Conservation (phyloP, 2,888 invertebrate species). For the Palloptera scutellata region DNA sequence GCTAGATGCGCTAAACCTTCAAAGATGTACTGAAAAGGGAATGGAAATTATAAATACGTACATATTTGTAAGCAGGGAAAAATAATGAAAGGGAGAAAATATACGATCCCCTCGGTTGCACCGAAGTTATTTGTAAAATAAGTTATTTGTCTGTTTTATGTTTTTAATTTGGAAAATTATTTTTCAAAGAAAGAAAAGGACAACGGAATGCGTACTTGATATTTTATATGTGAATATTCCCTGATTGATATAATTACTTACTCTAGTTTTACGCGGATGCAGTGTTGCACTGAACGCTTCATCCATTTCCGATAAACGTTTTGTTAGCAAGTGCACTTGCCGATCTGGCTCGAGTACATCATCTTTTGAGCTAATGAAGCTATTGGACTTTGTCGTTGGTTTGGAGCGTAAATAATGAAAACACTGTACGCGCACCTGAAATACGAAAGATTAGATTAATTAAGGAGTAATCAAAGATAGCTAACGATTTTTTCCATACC, state of each 20-base stretch:
- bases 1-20: slow-evolving; percentile 85
- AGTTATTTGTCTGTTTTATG: too few species aligned
- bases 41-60: slow-evolving; percentile 32
- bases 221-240: neutral
- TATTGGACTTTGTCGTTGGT: slow-evolving; percentile 54
- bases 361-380: slow-evolving; percentile 66
- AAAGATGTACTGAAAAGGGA: slow-evolving; percentile 78
- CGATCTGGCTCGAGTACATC: slow-evolving; percentile 81
- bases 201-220: too few species aligned
- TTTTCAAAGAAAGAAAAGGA: too few species aligned
- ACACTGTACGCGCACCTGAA: slow-evolving; percentile 88
- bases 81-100: neutral
- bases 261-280: slow-evolving; percentile 80
- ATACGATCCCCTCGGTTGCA: too few species aligned
- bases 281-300: slow-evolving; percentile 79
- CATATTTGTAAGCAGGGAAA: neutral
- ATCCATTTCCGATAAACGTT: slow-evolving; percentile 79
- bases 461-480: neutral
- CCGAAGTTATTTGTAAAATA: too few species aligned
- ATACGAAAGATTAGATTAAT: slow-evolving; percentile 12
- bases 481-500: slow-evolving; percentile 64
- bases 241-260: slow-evolving; percentile 55
- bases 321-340: slow-evolving; percentile 79
- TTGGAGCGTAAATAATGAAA: slow-evolving; percentile 85
- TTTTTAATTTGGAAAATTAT: too few species aligned